Conservation (phyloP, 2,888 invertebrate species). For the Neocrepidodera transversa region DNA sequence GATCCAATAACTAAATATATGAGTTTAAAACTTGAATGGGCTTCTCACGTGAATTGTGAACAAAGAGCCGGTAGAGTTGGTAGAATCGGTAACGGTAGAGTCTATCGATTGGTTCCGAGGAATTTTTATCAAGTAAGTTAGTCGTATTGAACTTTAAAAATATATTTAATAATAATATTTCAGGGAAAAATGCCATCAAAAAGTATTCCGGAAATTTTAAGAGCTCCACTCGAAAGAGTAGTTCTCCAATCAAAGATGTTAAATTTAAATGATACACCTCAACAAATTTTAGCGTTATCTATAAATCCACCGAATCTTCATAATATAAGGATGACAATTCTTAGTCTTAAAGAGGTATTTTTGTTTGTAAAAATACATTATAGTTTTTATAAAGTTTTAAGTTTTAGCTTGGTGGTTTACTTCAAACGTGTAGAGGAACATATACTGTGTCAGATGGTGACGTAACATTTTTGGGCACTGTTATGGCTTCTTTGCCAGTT, state of each 20-base stretch:
- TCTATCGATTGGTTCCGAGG: conserved; percentile 79
- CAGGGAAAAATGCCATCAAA: conserved; percentile 65
- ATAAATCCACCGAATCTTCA: conserved; percentile 86
- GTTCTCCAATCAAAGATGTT: conserved; percentile 83
- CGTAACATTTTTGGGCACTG: conserved; percentile 82
- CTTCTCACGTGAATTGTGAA: conserved; percentile 85
- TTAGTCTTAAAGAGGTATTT: conserved; percentile 79
- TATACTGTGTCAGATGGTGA: conserved; percentile 73
- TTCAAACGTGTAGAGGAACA: conserved; percentile 63
- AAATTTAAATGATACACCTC: conserved; percentile 80
- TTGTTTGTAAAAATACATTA: neutral
- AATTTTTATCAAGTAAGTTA: conserved; percentile 68
- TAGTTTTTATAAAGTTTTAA: neutral
- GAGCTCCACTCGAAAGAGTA: conserved; percentile 81
- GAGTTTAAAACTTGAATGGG: conserved; percentile 82
- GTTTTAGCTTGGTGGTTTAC: conserved; percentile 78
- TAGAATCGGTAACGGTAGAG: conserved; percentile 82
- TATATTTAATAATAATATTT: conserved; percentile 13
- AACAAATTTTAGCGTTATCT: conserved; percentile 80
- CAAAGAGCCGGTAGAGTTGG: conserved; percentile 93
- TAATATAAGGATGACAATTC: conserved; percentile 81
- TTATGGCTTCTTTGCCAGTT: conserved; percentile 84
- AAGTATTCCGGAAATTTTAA: conserved; percentile 76
- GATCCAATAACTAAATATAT: conserved; percentile 82
- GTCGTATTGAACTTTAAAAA: neutral